Evolutionary conservation across 2,888 invertebrate genomes (phyloP).

Genomic region (Spodoptera littoralis): DNA sequence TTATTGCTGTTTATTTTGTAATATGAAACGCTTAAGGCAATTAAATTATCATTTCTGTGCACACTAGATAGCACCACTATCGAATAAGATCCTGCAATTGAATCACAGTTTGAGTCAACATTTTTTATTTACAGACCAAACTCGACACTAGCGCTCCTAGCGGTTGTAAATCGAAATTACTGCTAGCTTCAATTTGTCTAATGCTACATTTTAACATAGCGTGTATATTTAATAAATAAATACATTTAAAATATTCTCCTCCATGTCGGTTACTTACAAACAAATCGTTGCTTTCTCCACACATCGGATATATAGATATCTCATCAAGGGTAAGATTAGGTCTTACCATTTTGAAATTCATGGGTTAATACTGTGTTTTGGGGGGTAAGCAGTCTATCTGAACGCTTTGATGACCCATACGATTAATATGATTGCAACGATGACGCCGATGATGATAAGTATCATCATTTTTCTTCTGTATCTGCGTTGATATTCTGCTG

Average conservation of each 20-base stretch:
- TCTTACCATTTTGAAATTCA: conserved; percentile 24
- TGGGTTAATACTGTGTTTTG: conserved; percentile 13
- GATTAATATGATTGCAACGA: conserved; percentile 91
- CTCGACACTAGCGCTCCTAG: too few species aligned
- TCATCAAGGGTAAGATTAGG: conserved; percentile 25
- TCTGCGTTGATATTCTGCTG: conserved; percentile 92
- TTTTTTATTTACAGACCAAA: too few species aligned
- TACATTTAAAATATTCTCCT: conserved; percentile 1
- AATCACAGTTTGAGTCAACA: too few species aligned
- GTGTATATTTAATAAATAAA: too few species aligned
- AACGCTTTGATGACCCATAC: conserved; percentile 90
- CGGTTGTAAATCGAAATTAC: too few species aligned
- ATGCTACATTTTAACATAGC: too few species aligned
- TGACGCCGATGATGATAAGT: conserved; percentile 90
- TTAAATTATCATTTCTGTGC: too few species aligned
- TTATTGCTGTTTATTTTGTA: too few species aligned
- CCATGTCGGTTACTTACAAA: background rate
- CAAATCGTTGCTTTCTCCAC: conserved; percentile 37
- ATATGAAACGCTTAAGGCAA: too few species aligned
- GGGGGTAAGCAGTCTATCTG: conserved; percentile 70
- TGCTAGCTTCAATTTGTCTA: too few species aligned
- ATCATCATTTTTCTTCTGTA: conserved; percentile 93
- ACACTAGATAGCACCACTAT: too few species aligned
- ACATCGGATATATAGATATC: conserved; percentile 35
- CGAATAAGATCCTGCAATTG: too few species aligned